A percentile compares a stretch with the other conserved stretches of the same genome.
Conservation (phyloP, 2,797 vertebrate species). For the Xiphophorus birchmanni region DNA sequence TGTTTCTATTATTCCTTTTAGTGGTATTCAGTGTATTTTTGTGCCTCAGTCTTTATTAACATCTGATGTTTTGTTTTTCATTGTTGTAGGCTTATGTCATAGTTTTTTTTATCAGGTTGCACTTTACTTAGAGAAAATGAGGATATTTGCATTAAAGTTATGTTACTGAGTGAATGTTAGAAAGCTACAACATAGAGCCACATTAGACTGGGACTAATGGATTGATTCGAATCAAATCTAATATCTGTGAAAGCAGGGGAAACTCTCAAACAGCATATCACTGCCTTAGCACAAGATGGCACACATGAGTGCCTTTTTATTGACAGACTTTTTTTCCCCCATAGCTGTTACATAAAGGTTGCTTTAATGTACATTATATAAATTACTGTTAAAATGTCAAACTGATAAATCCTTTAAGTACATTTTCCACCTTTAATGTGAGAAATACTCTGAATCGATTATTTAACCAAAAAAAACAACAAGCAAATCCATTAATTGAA, state of each 20-base stretch:
- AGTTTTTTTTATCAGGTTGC: constrained; percentile 78
- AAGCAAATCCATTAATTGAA: not conserved
- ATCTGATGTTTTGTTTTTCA: constrained; percentile 30
- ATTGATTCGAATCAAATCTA: constrained; percentile 5
- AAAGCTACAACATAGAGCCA: constrained; percentile 17
- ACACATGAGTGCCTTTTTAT: constrained; percentile 57
- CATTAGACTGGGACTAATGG: constrained; percentile 20
- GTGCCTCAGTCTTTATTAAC: constrained; percentile 30
- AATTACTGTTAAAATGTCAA: not conserved
- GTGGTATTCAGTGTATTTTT: constrained; percentile 18
- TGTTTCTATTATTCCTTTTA: not conserved
- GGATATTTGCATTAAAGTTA: constrained; percentile 33
- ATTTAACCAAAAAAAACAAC: not conserved
- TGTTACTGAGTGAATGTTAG: constrained; percentile 28
- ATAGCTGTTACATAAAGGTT: constrained; percentile 44
- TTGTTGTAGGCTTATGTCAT: constrained; percentile 49
- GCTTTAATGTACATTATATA: constrained; percentile 16
- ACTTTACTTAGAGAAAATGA: constrained; percentile 78
- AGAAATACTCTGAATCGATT: not conserved
- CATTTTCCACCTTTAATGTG: not conserved
- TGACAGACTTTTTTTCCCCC: constrained; percentile 32
- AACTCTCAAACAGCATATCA: constrained; percentile 65
- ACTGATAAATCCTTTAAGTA: not conserved
- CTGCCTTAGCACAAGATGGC: constrained; percentile 71
- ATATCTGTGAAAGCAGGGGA: constrained; percentile 45